Base-by-base conservation (phyloP, 2,113 vertebrate species). In the Sinocyclocheilus grahami region DNA sequence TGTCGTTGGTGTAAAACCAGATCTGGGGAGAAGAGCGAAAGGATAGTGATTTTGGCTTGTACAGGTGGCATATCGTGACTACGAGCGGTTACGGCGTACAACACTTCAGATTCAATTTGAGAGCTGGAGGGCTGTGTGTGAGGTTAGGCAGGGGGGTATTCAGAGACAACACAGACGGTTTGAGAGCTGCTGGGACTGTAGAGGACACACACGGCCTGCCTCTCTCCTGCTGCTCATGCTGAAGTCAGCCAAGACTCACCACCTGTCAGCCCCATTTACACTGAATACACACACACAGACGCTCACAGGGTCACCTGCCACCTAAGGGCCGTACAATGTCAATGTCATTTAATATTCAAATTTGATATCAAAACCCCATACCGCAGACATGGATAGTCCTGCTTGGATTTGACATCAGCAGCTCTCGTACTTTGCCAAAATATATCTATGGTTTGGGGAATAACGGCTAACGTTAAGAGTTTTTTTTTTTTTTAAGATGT, bases 1-100 rank as follows among this genome's bases (percentile, higher is more conserved):
- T 97, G 91, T 93, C 90, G 72, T 97, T 97, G 81, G 97, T 98
- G 81, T 98, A 98, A 93, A 97, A 98, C 97, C 97, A 98, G 90
- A 98, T 97, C 97, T 98, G 93, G 48, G 67, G 83, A 86, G 24
- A 79, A 72, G 37, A 83, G 20, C 58, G n/a, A 6, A 83, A 86
- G 22, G 18, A 77, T 72, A 58, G 83, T 86, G 78, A 65, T 78
- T 88, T 85, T 86, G 78, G 77, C 80, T 82, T 88, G 84, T 88
- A 81, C 88, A 90, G 88, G 89, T 91, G 89, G 89, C 62, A 83
- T 48, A 86, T 89, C 80, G 65, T 87, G 88, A 86, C 87, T 88
- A 84, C 84, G 83, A 85, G 60, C 85, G 83, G 90, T 88, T 82
- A 87, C 81, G 42, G 86, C 55, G 81, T 87, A 90, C 90, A 90